phyloP scores from a whole-genome alignment of 1,140 invertebrate genomes.

The Drosophila guanche region DNA sequence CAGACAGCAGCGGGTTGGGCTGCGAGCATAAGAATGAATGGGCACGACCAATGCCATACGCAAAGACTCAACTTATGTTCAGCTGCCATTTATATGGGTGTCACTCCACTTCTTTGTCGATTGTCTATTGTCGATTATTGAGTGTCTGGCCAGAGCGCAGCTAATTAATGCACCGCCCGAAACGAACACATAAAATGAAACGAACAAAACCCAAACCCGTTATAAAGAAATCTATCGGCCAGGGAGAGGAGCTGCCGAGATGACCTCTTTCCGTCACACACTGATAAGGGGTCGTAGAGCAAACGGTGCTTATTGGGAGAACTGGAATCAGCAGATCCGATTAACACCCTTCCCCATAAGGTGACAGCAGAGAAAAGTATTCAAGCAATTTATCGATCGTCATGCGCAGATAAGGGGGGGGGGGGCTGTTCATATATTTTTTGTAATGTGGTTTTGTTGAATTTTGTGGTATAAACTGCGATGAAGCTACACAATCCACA shows the following conservation, averaged over 20 bases:
- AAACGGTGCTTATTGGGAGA: neutral
- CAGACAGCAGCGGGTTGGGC: conserved; percentile 7
- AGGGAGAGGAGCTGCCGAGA: conserved; percentile 23
- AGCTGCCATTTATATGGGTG: conserved; percentile 73
- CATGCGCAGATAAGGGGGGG: conserved; percentile 29
- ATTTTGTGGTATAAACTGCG: no score
- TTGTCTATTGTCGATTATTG: conserved; percentile 42
- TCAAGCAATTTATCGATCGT: conserved; percentile 28
- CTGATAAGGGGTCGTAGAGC: conserved; percentile 46
- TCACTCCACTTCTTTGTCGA: conserved; percentile 48
- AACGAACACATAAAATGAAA: conserved; percentile 54
- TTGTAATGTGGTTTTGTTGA: conserved; percentile 10
- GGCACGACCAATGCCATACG: conserved; percentile 59
- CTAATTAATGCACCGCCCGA: conserved; percentile 61
- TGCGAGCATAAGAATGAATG: conserved; percentile 26
- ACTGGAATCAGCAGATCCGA: neutral
- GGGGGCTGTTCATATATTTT: conserved; percentile 24
- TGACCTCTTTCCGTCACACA: conserved; percentile 44
- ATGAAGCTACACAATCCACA: no score
- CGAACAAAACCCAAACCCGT: conserved; percentile 40
- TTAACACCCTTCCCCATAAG: conserved; percentile 11
- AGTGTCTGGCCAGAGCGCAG: conserved; percentile 31
- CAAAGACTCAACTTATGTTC: conserved; percentile 52
- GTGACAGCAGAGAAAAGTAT: conserved; percentile 13
- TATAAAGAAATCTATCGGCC: conserved; percentile 56